Percentiles rank a stretch among this genome's conserved stretches.
These are phyloP conservation scores for Mythimna albipuncta DNA, from an alignment of 2,888 invertebrate genomes.

Conservation along the genomic window DNA sequence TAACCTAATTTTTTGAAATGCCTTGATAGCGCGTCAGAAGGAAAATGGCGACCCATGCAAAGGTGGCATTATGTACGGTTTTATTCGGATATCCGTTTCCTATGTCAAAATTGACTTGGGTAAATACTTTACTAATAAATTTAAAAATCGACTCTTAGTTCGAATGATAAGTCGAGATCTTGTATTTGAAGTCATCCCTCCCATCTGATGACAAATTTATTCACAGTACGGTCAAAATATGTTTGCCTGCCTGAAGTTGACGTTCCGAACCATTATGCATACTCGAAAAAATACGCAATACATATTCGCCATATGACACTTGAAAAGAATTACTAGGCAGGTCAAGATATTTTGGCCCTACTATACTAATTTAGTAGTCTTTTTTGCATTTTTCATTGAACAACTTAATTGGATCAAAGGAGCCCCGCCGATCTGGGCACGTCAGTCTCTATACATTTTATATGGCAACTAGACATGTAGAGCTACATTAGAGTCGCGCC, in stretches of 20 bases:
- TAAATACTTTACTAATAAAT: neutral
- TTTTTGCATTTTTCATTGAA: constrained; percentile 14
- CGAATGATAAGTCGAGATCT: too few relatives aligned
- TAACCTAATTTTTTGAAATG: neutral
- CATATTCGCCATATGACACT: too few relatives aligned
- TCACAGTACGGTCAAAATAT: neutral
- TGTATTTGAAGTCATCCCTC: too few relatives aligned
- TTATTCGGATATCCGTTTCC: neutral
- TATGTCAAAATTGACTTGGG: neutral
- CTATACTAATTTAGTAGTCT: neutral
- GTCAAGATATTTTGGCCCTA: neutral
- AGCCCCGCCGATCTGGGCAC: too few relatives aligned
- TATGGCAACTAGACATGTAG: too few relatives aligned
- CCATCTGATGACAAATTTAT: neutral
- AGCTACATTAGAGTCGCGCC: too few relatives aligned
- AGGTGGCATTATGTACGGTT: neutral
- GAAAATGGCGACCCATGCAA: neutral
- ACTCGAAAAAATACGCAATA: too few relatives aligned
- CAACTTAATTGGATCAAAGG: neutral
- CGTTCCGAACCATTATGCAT: too few relatives aligned
- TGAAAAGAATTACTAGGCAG: too few relatives aligned
- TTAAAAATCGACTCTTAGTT: neutral
- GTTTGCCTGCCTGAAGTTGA: too few relatives aligned
- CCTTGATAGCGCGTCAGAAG: neutral
- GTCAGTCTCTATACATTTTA: too few relatives aligned